Percentiles rank a stretch among this genome's conserved stretches.
Conservation (phyloP, 2,113 vertebrate species). For the Perca fluviatilis region DNA sequence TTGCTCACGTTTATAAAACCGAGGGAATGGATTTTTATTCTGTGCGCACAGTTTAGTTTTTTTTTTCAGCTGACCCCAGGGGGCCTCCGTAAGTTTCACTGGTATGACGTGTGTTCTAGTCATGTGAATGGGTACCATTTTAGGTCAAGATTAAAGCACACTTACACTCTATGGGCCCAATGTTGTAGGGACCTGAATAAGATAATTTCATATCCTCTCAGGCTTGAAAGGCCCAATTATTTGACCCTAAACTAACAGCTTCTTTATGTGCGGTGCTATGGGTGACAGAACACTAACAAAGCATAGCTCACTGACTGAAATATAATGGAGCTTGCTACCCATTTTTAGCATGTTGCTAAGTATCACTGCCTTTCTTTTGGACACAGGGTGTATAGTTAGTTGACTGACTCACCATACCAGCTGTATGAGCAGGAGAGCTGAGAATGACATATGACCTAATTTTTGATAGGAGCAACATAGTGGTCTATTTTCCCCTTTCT, state of each 20-base stretch:
- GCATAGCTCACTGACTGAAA: conserved; percentile 33
- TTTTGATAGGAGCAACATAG: background rate
- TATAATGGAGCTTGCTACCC: conserved; percentile 12
- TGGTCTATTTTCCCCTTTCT: background rate
- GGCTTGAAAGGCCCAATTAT: conserved; percentile 33
- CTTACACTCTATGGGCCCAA: background rate
- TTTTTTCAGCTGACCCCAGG: too few relatives aligned
- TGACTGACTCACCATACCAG: background rate
- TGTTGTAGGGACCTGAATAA: background rate
- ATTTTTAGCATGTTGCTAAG: conserved; percentile 26
- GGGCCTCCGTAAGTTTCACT: background rate
- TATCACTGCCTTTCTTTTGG: conserved; percentile 15
- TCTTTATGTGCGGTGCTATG: conserved; percentile 45
- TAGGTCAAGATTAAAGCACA: background rate
- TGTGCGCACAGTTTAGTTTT: too few relatives aligned
- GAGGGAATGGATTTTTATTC: too few relatives aligned
- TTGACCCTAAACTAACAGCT: conserved; percentile 33
- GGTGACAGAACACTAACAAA: conserved; percentile 62
- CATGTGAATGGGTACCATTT: background rate
- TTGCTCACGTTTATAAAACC: too few relatives aligned
- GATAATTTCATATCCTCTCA: conserved; percentile 14
- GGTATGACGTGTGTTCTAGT: background rate
- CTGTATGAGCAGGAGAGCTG: conserved; percentile 8
- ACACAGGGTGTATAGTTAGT: background rate
- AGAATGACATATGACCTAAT: conserved; percentile 47